phyloP scores from a whole-genome alignment of 2,888 invertebrate species.

The Tenthredo mesomela region DNA sequence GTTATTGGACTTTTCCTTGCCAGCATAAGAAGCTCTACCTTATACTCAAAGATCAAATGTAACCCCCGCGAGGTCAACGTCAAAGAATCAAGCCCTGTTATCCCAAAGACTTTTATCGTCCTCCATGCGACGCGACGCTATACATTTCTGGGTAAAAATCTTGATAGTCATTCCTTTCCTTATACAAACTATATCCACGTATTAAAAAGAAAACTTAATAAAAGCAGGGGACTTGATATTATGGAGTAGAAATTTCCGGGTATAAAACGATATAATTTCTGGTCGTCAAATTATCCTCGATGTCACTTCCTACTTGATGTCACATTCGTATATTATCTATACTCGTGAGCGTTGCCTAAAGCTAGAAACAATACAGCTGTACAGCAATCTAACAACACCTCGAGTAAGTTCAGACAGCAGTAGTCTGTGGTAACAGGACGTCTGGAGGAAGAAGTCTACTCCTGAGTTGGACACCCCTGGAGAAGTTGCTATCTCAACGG shows the following conservation, averaged over 20 bases:
- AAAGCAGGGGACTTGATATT: not conserved
- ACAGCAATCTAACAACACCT: not conserved
- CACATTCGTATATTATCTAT: constrained; percentile 29
- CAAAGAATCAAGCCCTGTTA: constrained; percentile 12
- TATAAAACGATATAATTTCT: not conserved
- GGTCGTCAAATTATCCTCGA: not conserved
- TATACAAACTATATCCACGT: not conserved
- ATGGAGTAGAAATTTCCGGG: not conserved
- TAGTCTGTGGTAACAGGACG: constrained; percentile 23
- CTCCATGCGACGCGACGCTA: not conserved
- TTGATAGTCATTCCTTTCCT: not conserved
- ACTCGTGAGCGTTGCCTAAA: not conserved
- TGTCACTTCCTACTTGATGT: not conserved
- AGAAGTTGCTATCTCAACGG: constrained; percentile 24
- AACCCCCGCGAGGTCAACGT: not conserved
- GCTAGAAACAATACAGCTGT: constrained; percentile 14
- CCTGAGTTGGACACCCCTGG: constrained; percentile 22
- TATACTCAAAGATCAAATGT: constrained; percentile 40
- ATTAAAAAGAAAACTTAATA: not conserved
- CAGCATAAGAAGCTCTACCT: constrained; percentile 1
- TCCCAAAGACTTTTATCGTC: constrained; percentile 22
- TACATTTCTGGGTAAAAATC: not conserved
- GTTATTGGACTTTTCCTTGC: constrained; percentile 25
- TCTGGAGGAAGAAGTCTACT: not conserved
- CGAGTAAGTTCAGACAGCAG: constrained; percentile 7